phyloP scores from a whole-genome alignment of 2,888 invertebrate genomes.

The Drosophila paramelanica region DNA sequence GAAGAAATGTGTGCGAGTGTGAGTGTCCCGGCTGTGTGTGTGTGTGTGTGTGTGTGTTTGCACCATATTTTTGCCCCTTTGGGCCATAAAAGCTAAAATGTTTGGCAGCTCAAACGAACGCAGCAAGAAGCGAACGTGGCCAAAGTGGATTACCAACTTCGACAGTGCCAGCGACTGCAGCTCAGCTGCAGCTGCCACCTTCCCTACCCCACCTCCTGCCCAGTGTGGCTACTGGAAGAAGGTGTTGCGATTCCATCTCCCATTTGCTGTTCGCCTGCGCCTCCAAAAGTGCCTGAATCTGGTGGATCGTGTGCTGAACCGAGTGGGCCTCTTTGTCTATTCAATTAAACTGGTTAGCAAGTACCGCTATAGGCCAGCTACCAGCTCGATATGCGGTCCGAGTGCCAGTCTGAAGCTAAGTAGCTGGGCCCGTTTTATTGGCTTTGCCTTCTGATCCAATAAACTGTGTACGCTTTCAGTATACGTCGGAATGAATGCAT shows the following conservation, averaged over 20 bases:
- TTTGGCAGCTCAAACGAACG: slow-evolving; percentile 71
- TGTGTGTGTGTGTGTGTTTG: slow-evolving; percentile 22
- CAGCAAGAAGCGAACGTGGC: slow-evolving; percentile 52
- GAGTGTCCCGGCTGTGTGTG: slow-evolving; percentile 8
- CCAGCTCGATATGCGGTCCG: slow-evolving; percentile 35
- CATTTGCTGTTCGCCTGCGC: slow-evolving; percentile 12
- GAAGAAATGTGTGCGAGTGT: not conserved
- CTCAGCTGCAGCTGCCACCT: slow-evolving; percentile 1
- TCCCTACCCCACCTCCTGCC: not conserved
- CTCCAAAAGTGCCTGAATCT: slow-evolving; percentile 17
- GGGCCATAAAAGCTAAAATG: slow-evolving; percentile 70
- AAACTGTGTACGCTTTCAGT: slow-evolving; percentile 40
- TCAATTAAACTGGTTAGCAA: slow-evolving; percentile 70
- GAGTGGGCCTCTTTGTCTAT: slow-evolving; percentile 61
- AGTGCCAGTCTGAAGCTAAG: slow-evolving; percentile 41
- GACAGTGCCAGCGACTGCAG: slow-evolving; percentile 16
- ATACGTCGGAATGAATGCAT: slow-evolving; percentile 1
- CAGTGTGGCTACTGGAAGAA: slow-evolving; percentile 15
- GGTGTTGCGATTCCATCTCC: slow-evolving; percentile 38
- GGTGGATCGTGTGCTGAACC: slow-evolving; percentile 18
- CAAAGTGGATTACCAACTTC: slow-evolving; percentile 71
- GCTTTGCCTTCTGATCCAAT: slow-evolving; percentile 68
- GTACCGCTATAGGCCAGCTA: slow-evolving; percentile 17
- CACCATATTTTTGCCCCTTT: slow-evolving; percentile 52
- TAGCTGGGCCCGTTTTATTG: slow-evolving; percentile 64